Conservation (phyloP, 2,797 vertebrate genomes). For the Hapalemur alaotrensis region DNA sequence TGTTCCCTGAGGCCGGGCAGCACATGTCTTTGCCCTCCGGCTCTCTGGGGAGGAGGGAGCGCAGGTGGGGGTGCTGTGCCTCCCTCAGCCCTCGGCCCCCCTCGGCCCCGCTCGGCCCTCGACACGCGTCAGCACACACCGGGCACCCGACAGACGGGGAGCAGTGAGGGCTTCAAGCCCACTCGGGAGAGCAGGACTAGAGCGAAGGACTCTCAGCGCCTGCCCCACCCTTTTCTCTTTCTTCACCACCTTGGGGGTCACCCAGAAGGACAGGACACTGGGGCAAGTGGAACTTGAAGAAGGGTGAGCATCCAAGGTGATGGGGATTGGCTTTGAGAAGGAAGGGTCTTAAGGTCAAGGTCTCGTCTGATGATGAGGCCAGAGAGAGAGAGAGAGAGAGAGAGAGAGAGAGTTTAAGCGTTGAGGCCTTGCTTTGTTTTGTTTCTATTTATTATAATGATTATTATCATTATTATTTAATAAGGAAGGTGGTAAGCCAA, state of each 20-base stretch:
- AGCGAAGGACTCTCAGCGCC: not conserved
- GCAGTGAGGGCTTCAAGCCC: not conserved
- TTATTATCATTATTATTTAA: not conserved
- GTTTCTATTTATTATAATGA: not conserved
- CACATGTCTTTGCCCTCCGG: rapidly evolving
- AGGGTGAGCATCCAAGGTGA: not conserved
- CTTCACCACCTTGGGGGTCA: not conserved
- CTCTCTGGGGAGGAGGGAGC: not conserved
- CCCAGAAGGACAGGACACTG: not conserved
- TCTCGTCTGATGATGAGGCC: not conserved
- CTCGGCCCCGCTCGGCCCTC: too few species aligned
- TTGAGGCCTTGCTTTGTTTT: not conserved
- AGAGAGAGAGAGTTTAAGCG: not conserved
- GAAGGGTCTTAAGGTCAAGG: not conserved
- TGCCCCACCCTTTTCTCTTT: not conserved
- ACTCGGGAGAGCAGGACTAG: too few species aligned
- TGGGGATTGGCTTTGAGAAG: not conserved
- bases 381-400: not conserved
- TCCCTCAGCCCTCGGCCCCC: not conserved
- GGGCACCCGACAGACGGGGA: rapidly evolving
- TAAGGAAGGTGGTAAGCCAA: not conserved
- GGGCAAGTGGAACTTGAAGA: not conserved
- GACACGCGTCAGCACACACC: not conserved
- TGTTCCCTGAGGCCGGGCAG: not conserved
- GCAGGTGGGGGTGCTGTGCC: rapidly evolving